Base-by-base conservation (phyloP, 2,797 vertebrate genomes). In the Alauda arvensis region DNA sequence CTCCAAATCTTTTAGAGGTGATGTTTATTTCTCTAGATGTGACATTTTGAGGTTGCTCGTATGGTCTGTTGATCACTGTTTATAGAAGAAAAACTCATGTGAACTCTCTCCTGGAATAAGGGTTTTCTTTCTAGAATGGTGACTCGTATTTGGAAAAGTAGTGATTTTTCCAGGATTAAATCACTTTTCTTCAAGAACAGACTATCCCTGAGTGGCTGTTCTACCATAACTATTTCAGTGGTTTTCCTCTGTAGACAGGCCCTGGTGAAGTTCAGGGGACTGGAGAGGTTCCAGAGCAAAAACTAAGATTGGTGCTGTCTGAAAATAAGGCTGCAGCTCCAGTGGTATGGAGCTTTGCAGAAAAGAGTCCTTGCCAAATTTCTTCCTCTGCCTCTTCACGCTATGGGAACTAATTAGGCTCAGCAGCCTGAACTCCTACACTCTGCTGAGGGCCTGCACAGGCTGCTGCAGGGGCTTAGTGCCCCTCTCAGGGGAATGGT, bases 251-350 rank as follows among this genome's bases (percentile, higher is more conserved):
- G 25, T 24, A 77, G 79, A 43, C 25, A 52, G 52, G 24, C 40
- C 52, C 40, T 87, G 63, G 21, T 72, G 43, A 34, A 83, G 52
- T 76, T 83, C 60, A 49, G 37, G 40, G 21, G 5, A 31, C 45
- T 89, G 63, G 67, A 87, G 59, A 78, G 6, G 18, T 77, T 93
- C 70, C 85, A 93, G 52, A 67, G 39, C 45, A 76, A 87, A 87
- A 91, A 16, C 42, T 56, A 56, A 72, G 71, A 28, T 29, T 46
- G 18, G 8, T 28, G 48, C 53, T 76, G 60, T 71, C 69, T 85
- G 63, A 89, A 85, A 85, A 75, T 51, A 48, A 71, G 74, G 23
- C 52, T 83, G 40, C 29, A 72, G 56, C 48, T 85, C 26, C 56
- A 69, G 5, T 21, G 60, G 67, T 39, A 56, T 10, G 18, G 52